phyloP scores from a whole-genome alignment of 2,113 vertebrate genomes.

The Tragelaphus imberbis region DNA sequence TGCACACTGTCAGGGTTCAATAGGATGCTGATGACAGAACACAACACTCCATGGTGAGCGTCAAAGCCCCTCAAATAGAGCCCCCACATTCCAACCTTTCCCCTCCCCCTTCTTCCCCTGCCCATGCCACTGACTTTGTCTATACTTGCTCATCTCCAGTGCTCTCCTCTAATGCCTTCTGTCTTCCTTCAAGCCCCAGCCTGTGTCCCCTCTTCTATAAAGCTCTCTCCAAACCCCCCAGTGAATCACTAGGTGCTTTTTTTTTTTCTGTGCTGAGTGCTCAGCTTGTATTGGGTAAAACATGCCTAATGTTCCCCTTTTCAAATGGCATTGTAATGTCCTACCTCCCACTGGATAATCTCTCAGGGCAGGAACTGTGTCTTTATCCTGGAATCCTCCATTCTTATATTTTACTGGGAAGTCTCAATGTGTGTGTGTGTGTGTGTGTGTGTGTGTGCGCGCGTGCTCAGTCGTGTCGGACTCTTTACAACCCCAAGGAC shows the following conservation, averaged over 20 bases:
- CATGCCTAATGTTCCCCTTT: background rate
- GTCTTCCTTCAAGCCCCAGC: background rate
- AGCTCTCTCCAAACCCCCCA: background rate
- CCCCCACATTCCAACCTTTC: background rate
- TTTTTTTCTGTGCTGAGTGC: background rate
- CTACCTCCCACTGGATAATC: background rate
- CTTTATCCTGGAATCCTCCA: background rate
- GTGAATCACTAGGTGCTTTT: background rate
- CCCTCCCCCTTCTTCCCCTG: rapidly evolving
- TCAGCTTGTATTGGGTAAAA: background rate
- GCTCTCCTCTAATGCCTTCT: background rate
- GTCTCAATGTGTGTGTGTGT: background rate
- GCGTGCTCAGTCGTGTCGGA: background rate
- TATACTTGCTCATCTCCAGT: background rate
- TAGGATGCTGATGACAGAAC: background rate
- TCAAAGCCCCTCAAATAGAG: background rate
- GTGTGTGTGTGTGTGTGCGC: too few relatives aligned
- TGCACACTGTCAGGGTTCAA: background rate
- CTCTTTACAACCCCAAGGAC: background rate
- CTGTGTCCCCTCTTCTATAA: background rate
- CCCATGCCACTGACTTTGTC: background rate
- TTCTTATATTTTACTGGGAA: background rate
- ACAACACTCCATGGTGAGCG: background rate
- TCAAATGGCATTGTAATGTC: background rate
- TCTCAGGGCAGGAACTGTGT: background rate